These are phyloP conservation scores for Punctoribates punctum DNA, from an alignment of 2,888 invertebrate species.

Conservation along the genomic window DNA sequence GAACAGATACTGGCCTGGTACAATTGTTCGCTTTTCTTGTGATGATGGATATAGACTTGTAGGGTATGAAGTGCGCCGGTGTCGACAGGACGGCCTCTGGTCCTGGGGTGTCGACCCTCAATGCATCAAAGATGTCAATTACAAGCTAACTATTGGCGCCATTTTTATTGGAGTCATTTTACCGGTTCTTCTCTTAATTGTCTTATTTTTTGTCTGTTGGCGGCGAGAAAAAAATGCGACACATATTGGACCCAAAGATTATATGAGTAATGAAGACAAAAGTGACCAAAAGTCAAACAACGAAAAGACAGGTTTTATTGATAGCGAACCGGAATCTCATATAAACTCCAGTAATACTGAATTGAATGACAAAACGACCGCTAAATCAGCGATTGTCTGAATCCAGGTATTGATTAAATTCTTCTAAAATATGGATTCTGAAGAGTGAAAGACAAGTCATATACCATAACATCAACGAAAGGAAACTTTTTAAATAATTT, in stretches of 20 bases:
- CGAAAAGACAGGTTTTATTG: neutral
- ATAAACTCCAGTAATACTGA: neutral
- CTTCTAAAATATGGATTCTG: no score
- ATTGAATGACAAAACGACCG: no score
- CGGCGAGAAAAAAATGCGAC: neutral
- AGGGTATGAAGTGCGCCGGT: constrained; percentile 77
- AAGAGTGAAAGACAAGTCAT: neutral
- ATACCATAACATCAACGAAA: no score
- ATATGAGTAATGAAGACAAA: neutral
- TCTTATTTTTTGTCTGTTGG: neutral
- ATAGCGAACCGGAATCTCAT: neutral
- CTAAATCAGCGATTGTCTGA: no score
- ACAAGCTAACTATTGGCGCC: neutral
- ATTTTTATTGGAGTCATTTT: constrained; percentile 13
- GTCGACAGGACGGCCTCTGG: constrained; percentile 75
- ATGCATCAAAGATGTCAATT: constrained; percentile 60
- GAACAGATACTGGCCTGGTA: constrained; percentile 81
- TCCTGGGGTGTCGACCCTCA: constrained; percentile 79
- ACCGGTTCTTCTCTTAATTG: neutral
- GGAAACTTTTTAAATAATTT: no score
- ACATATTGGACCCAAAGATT: neutral
- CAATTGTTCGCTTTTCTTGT: constrained; percentile 83
- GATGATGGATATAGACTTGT: constrained; percentile 79
- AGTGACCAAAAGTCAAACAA: neutral
- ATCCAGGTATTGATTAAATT: no score